Evolutionary conservation across 1,140 invertebrate species (phyloP), one percentile per base, ranked within the genome.

Genomic region (Drosophila pectinifera): DNA sequence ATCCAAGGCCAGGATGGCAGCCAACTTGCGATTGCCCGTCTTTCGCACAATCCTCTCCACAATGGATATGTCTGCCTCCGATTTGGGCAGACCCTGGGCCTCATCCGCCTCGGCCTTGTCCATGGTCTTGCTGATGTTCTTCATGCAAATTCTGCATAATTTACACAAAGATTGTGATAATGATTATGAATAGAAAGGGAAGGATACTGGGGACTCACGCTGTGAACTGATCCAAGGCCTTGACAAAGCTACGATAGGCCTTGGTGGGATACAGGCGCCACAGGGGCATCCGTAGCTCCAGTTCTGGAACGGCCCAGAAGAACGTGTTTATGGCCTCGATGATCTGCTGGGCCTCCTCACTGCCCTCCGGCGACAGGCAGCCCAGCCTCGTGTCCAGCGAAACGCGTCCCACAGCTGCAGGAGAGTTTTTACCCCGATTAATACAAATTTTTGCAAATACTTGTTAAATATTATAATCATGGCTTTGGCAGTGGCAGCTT

Each of bases 221-320:
- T 78, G 94, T 93, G 80, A 95, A 95, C 65, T 94, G 94, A 77
- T 97, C 96, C 28, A 97, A 93, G 2, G 96, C 95, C 38, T 94
- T 93, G 8, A 96, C 94, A 72, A 96, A 96, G 59, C 95, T 94
- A 64, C 94, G 93, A 93, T 96, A 97, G 0, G 95, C 94, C 31
- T 94, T 94, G 0, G 96, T 97, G n/a, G 94, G 93, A 83, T 96
- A 96, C 4, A 96, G 64, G 78, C 95, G 95, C 97, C 97, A 97
- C 43, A 97, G 92, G 0, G 96, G 96, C 73, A 96, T 94, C 59
- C 96, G 95, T 11, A 97, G 91, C 92, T 97, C 96, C 8, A 97
- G 93, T 67, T 95, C 94, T 0, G 95, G 95, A 3, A 97, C 96
- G 31, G 95, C 95, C 84, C 95, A 95, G 90, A 98, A 97, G 77